Percentiles rank a stretch among this genome's conserved stretches.
These are phyloP conservation scores for Prolemur simus DNA, from an alignment of 2,113 vertebrate genomes.

Conservation along the genomic window DNA sequence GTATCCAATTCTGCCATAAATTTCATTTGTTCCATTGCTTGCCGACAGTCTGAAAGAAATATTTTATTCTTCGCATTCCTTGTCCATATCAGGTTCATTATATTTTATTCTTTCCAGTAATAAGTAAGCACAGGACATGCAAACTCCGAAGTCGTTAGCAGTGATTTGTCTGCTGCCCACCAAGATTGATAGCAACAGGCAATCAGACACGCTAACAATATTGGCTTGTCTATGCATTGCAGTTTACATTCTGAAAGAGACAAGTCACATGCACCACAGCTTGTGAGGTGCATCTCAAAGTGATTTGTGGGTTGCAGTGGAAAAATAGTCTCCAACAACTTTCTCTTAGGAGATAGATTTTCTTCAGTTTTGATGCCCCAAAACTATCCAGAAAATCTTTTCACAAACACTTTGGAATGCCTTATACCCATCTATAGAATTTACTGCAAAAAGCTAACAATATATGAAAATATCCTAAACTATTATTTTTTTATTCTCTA, in stretches of 20 bases:
- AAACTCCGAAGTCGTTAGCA: neutral
- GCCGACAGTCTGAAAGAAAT: slow-evolving; percentile 67
- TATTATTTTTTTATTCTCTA: neutral
- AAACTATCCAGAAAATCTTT: neutral
- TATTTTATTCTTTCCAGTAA: slow-evolving; percentile 56
- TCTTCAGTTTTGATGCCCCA: neutral
- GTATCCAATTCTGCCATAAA: slow-evolving; percentile 58
- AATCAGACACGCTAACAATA: neutral
- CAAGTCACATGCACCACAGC: neutral
- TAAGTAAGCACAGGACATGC: neutral
- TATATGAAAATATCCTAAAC: neutral
- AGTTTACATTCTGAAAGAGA: neutral
- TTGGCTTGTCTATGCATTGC: neutral
- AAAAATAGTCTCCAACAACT: neutral
- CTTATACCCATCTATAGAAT: neutral
- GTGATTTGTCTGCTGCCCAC: neutral
- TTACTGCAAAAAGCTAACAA: neutral
- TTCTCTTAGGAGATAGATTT: neutral
- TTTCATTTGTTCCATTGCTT: slow-evolving; percentile 66
- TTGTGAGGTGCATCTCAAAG: neutral
- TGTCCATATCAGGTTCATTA: slow-evolving; percentile 54
- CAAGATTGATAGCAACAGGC: neutral
- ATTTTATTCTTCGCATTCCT: slow-evolving; percentile 67
- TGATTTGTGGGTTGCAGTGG: neutral
- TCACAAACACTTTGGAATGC: neutral